Percentiles rank a stretch among this genome's conserved stretches.
phyloP scores from a whole-genome alignment of 2,113 vertebrate species.

The Pogona vitticeps region DNA sequence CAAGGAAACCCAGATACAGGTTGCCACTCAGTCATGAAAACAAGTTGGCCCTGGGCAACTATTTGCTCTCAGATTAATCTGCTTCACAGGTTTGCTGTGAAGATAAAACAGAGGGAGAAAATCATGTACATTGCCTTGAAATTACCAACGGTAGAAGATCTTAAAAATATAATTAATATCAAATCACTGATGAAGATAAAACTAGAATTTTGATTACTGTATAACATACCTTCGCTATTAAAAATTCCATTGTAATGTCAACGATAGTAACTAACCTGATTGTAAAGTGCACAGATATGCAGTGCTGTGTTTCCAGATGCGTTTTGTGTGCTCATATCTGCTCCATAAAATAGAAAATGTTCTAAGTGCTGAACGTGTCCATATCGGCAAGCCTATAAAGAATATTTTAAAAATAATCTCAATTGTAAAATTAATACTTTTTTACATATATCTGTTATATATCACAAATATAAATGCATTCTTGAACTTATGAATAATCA shows the following conservation, averaged over 20 bases:
- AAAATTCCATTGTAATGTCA: background rate
- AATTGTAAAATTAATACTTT: background rate
- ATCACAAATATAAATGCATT: background rate
- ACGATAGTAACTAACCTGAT: conserved; percentile 81
- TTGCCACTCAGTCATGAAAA: no score
- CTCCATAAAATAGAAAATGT: conserved; percentile 88
- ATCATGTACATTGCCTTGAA: no score
- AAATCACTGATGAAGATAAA: background rate
- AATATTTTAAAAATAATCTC: no score
- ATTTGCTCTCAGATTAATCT: no score
- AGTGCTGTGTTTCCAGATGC: conserved; percentile 87
- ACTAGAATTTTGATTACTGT: background rate
- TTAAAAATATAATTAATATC: no score
- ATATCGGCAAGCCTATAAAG: conserved; percentile 81
- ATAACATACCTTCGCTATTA: background rate
- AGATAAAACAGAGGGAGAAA: no score
- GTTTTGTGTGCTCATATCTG: conserved; percentile 85
- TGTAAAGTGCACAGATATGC: conserved; percentile 90
- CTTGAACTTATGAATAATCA: background rate
- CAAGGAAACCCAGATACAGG: no score
- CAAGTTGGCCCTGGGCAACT: no score
- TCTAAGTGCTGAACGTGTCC: conserved; percentile 86
- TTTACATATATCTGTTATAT: background rate
- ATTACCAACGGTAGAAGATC: no score
- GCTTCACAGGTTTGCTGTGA: no score